A percentile compares a stretch with the other conserved stretches of the same genome.
Conservation (phyloP, 1,140 invertebrate genomes). For the Formica selysi region DNA sequence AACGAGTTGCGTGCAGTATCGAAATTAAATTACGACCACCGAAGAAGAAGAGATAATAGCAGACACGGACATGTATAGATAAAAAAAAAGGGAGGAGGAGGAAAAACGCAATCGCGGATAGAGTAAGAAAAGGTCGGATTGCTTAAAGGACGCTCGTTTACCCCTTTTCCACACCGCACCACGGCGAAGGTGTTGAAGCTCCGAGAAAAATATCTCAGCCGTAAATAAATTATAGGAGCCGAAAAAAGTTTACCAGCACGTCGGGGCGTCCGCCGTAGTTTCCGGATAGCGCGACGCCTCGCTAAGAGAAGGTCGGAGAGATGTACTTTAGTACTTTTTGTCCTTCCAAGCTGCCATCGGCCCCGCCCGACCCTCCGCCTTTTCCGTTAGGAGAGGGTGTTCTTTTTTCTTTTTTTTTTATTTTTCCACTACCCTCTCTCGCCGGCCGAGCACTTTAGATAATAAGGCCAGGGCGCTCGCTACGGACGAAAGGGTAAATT, state of each 20-base stretch:
- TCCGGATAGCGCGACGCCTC: constrained; percentile 54
- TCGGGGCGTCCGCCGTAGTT: constrained; percentile 44
- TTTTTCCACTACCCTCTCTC: constrained; percentile 62
- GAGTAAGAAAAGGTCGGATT: constrained; percentile 20
- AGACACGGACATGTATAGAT: not conserved
- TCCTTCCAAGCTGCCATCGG: constrained; percentile 64
- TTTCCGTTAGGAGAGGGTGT: constrained; percentile 68
- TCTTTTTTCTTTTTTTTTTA: constrained; percentile 56
- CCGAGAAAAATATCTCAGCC: constrained; percentile 73
- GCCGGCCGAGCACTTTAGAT: constrained; percentile 86
- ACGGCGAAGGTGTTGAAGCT: constrained; percentile 37
- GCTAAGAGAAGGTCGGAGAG: constrained; percentile 64
- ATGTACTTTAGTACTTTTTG: constrained; percentile 76
- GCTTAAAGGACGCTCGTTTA: constrained; percentile 13
- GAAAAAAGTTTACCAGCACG: constrained; percentile 70
- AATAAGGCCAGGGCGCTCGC: constrained; percentile 85
- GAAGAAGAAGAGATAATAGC: constrained; percentile 16
- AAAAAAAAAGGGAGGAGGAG: not conserved
- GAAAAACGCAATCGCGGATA: constrained; percentile 6
- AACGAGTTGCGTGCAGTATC: not conserved
- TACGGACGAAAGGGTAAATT: constrained; percentile 85
- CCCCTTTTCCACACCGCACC: not conserved
- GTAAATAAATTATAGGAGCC: constrained; percentile 75
- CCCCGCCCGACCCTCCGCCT: constrained; percentile 62
- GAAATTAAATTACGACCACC: not conserved